phyloP scores from a whole-genome alignment of 2,888 invertebrate species.

The Polylopha cassiicola region DNA sequence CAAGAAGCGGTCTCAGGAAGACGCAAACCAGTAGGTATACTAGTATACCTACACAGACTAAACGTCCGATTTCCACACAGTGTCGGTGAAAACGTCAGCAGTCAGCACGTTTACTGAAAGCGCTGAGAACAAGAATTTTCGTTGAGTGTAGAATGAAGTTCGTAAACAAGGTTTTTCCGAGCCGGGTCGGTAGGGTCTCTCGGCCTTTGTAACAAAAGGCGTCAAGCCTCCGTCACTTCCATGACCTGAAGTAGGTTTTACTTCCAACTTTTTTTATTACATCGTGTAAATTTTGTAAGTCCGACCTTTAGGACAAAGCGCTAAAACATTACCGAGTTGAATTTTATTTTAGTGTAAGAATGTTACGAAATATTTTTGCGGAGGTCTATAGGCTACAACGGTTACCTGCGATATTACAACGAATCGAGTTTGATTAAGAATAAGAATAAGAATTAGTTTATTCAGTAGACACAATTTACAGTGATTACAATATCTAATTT shows the following conservation, averaged over 20 bases:
- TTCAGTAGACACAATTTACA: no score
- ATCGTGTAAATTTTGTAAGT: conserved; percentile 3
- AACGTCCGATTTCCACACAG: no score
- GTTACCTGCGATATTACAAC: no score
- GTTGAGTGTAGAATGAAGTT: conserved; percentile 4
- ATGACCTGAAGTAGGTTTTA: conserved; percentile 4
- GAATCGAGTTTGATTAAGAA: no score
- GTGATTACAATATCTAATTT: no score
- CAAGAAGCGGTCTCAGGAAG: no score
- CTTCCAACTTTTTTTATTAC: conserved; percentile 6
- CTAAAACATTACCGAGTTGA: neutral
- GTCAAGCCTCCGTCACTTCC: conserved; percentile 4
- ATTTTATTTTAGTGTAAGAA: neutral
- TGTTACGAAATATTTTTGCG: neutral
- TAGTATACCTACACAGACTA: no score
- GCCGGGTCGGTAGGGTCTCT: conserved; percentile 1
- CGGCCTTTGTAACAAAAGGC: conserved; percentile 5
- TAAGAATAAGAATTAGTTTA: no score
- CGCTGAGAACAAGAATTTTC: conserved; percentile 11
- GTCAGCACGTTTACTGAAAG: neutral
- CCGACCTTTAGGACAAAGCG: neutral
- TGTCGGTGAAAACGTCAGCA: neutral
- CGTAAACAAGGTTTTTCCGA: conserved; percentile 6
- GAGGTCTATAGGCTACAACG: no score
- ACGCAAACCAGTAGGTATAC: no score